phyloP scores from a whole-genome alignment of 2,888 invertebrate species.

The Microchrysa polita region DNA sequence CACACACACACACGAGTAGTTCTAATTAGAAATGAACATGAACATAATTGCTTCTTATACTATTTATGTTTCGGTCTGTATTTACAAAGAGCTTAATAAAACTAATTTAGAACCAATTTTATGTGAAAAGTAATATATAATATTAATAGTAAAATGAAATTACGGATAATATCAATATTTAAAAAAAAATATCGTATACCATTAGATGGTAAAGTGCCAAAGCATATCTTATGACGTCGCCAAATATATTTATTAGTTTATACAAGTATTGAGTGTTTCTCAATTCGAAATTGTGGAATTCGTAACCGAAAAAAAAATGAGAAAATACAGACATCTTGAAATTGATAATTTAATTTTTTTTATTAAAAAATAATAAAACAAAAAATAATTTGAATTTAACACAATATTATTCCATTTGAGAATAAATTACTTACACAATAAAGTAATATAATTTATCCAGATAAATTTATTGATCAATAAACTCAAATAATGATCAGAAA shows the following conservation, averaged over 20 bases:
- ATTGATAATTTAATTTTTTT: not conserved
- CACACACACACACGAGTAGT: too few species aligned
- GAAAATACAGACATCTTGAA: too few species aligned
- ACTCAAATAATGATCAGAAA: too few species aligned
- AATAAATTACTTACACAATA: too few species aligned
- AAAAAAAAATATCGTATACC: constrained; percentile 52
- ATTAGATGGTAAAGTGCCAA: constrained; percentile 52
- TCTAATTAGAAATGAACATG: not conserved
- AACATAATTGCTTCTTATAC: not conserved
- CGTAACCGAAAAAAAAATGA: not conserved
- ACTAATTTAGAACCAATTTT: not conserved
- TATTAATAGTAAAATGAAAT: not conserved
- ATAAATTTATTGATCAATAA: too few species aligned
- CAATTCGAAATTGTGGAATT: not conserved
- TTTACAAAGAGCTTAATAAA: not conserved
- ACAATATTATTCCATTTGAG: too few species aligned
- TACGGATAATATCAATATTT: not conserved
- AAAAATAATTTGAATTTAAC: too few species aligned
- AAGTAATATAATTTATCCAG: too few species aligned
- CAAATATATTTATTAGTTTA: constrained; percentile 48
- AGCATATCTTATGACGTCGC: constrained; percentile 51
- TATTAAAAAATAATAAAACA: not conserved
- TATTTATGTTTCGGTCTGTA: not conserved
- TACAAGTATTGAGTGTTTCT: constrained; percentile 1
- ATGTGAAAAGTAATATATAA: not conserved